These are phyloP conservation scores for Scatophagus argus DNA, from an alignment of 2,113 vertebrate species.

Conservation along the genomic window DNA sequence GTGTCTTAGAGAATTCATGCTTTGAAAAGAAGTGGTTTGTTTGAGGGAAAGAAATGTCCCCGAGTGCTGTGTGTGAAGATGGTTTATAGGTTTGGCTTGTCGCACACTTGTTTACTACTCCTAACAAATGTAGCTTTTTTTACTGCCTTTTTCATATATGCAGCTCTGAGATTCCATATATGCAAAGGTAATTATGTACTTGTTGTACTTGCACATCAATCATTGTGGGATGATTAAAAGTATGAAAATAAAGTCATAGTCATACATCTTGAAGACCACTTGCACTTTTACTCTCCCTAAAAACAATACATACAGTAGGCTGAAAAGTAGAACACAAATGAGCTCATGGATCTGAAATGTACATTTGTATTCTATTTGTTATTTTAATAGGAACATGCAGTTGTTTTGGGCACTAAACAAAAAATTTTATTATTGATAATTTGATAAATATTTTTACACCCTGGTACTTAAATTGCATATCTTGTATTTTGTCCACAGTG, in stretches of 20 bases:
- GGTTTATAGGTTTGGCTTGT: background rate
- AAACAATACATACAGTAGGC: background rate
- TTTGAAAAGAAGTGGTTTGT: constrained; percentile 24
- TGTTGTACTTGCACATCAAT: background rate
- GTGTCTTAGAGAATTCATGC: constrained; percentile 10
- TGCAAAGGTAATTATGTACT: background rate
- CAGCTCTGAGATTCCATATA: background rate
- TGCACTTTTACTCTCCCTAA: background rate
- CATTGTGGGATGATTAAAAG: background rate
- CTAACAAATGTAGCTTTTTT: background rate
- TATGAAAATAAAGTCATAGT: background rate
- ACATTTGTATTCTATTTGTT: background rate
- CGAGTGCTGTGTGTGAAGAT: background rate
- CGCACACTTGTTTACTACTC: background rate
- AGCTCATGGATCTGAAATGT: no score
- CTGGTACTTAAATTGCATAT: background rate
- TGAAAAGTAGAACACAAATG: no score
- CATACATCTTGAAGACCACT: background rate
- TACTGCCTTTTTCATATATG: background rate
- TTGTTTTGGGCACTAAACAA: background rate
- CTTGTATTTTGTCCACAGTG: background rate
- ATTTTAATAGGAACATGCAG: background rate
- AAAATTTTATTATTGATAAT: background rate
- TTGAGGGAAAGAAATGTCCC: constrained; percentile 8
- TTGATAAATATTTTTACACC: background rate